Base-by-base conservation (phyloP, 2,888 invertebrate species). In the Phymatocera aterrima region DNA sequence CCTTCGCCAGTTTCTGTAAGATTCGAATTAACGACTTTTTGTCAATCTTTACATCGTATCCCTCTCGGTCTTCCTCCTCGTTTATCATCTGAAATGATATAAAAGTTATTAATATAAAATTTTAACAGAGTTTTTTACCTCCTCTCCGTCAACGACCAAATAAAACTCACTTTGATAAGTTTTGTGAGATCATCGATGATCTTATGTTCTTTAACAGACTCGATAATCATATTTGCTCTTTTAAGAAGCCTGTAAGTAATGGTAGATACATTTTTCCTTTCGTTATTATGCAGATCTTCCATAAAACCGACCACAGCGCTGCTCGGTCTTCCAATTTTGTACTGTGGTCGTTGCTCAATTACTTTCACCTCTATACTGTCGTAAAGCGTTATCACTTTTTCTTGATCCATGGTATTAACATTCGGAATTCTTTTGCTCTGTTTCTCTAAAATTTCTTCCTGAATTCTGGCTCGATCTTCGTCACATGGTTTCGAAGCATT, bases 11-110 rank as follows among this genome's bases (percentile, higher is more conserved):
- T 78, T 92, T 92, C 31, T 91, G 90, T 24, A 95, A 86, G 18
- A 96, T 87, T 18, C 95, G 92, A 6, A 92, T 86, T 31, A 96
- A 85, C 0, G 95, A 94, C 86, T 94, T 95, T 80, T 93, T 93
- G 86, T 95, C 95, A 64, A 94, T 93, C 78, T 90, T 92, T 0
- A 92, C 93, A 5, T 91, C 87, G 68, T 91, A 91, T 0, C 93
- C 93, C 87, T 93, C 93, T 78, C 91, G 90, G 78, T 91, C 90
- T 87, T 94, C 94, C 78, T 92, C 91, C 77, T 92, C 91, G 37
- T 91, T 89, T 40, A 95, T 92, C 77, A 92, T 88, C 88, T 91
- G 78, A 46, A 83, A 84, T n/a, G 54, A 78, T 21, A 72, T 48
- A 61, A 12, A 12, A 31, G 10, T 10, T 15, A 51, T 12, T 15